Evolutionary conservation across 64 coral and sea anemone species (phyloP).

Genomic region (Acropora yongei): DNA sequence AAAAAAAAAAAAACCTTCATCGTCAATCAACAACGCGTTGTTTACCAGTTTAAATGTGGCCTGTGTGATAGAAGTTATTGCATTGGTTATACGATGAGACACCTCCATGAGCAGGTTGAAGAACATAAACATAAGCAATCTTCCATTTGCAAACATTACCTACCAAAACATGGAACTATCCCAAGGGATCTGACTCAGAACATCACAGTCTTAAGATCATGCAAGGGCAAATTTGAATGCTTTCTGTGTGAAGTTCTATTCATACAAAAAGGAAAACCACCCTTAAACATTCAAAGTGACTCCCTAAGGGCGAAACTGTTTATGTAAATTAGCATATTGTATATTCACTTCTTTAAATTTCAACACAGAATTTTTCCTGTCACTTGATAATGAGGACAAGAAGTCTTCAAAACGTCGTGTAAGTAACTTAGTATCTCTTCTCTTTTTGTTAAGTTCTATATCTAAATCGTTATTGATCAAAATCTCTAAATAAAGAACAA

Average conservation of each 20-base stretch:
- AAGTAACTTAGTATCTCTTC: not conserved
- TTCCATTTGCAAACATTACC: not conserved
- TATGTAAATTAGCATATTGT: not conserved
- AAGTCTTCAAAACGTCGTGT: not conserved
- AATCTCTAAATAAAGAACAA: too few species aligned
- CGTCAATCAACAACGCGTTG: not conserved
- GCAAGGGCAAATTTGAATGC: not conserved
- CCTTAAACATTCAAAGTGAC: not conserved
- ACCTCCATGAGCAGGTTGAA: not conserved
- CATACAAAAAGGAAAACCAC: not conserved
- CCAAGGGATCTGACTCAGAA: not conserved
- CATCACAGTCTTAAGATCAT: not conserved
- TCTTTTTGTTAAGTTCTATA: not conserved
- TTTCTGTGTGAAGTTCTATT: too few species aligned
- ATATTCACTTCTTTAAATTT: not conserved
- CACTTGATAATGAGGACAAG: not conserved
- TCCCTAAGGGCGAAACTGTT: not conserved
- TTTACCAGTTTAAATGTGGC: not conserved
- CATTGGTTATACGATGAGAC: not conserved
- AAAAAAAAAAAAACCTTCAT: not conserved
- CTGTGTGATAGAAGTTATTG: not conserved
- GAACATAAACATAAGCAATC: not conserved
- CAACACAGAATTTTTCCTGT: not conserved
- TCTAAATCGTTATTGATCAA: too few species aligned
- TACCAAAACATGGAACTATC: not conserved